Percentiles rank a stretch among this genome's conserved stretches.
Conservation (phyloP, 2,113 vertebrate species). For the Antechinus stuartii region DNA sequence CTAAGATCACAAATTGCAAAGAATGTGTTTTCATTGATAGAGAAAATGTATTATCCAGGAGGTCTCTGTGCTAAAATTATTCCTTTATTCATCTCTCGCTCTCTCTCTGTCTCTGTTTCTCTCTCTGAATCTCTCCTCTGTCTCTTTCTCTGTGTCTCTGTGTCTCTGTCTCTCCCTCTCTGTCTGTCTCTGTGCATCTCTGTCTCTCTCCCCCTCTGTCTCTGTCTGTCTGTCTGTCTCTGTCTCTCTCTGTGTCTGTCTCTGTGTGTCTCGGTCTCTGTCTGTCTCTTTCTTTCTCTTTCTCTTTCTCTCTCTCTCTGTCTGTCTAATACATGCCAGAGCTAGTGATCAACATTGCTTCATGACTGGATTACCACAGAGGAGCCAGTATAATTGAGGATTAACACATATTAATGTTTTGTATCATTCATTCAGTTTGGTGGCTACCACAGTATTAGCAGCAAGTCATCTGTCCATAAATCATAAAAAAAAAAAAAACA, state of each 20-base stretch:
- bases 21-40: neutral
- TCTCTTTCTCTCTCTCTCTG: too few relatives aligned
- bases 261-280: too few relatives aligned
- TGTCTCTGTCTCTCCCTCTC: too few relatives aligned
- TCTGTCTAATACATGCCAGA: neutral
- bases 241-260: too few relatives aligned
- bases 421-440: conserved; percentile 27
- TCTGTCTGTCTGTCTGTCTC: too few relatives aligned
- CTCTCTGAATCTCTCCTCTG: too few relatives aligned
- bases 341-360: neutral
- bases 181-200: too few relatives aligned
- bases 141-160: too few relatives aligned
- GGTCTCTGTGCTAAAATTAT: neutral
- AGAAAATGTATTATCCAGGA: neutral
- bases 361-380: neutral
- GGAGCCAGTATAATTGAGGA: neutral
- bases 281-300: too few relatives aligned
- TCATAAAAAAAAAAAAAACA: neutral
- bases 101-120: neutral
- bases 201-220: too few relatives aligned
- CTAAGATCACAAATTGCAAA: neutral
- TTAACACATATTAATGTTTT: neutral
- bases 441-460: conserved; percentile 8
- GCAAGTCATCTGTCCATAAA: neutral
- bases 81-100: neutral